A percentile compares a stretch with the other conserved stretches of the same genome.
phyloP scores from a whole-genome alignment of 1,140 invertebrate species.

The Bemisia tabaci region DNA sequence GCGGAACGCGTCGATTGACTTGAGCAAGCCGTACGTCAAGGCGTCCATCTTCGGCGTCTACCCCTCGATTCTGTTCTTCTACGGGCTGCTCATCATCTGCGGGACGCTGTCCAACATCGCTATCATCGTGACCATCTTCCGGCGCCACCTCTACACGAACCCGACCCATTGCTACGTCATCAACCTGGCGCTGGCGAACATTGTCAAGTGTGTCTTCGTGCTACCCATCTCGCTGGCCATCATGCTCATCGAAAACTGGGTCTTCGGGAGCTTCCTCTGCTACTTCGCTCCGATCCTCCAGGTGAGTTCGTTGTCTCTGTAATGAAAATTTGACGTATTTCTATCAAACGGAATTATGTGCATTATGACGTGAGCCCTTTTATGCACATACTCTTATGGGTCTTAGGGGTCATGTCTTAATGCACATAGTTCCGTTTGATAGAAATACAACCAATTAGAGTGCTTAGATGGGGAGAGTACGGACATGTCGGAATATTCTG shows the following conservation, averaged over 20 bases:
- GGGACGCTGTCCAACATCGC: constrained; percentile 43
- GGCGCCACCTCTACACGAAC: constrained; percentile 43
- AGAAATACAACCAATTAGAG: no score
- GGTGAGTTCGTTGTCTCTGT: constrained; percentile 30
- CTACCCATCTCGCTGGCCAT: constrained; percentile 52
- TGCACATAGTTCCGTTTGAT: no score
- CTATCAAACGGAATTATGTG: no score
- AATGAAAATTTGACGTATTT: no score
- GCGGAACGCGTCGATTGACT: constrained; percentile 31
- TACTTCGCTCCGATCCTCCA: constrained; percentile 61
- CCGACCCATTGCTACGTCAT: constrained; percentile 49
- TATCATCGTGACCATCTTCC: constrained; percentile 43
- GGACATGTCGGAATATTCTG: no score
- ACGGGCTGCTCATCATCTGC: constrained; percentile 39
- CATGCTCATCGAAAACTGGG: constrained; percentile 55
- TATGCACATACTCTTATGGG: no score
- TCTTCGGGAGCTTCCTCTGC: constrained; percentile 58
- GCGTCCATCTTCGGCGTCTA: constrained; percentile 39
- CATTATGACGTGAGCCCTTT: no score
- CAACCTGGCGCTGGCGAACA: constrained; percentile 50
- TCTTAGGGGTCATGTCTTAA: no score
- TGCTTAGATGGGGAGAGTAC: no score
- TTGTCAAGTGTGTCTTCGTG: constrained; percentile 49
- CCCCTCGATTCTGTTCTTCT: constrained; percentile 47
- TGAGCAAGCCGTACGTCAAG: constrained; percentile 31